phyloP scores from a whole-genome alignment of 1,140 invertebrate species.

The Sinonovacula constricta region DNA sequence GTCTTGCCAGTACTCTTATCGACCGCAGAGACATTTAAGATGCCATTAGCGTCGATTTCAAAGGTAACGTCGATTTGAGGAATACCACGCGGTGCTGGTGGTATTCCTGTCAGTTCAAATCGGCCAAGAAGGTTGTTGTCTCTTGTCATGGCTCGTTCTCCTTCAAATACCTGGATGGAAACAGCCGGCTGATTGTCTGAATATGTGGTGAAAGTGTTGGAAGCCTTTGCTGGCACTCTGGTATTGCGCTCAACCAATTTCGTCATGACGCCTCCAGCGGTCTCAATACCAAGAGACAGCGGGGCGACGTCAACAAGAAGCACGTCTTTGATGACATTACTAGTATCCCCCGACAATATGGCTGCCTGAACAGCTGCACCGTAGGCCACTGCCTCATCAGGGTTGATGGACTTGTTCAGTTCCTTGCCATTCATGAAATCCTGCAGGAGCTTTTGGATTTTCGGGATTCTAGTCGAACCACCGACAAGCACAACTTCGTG shows the following conservation, averaged over 20 bases:
- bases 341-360: too few relatives aligned
- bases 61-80: conserved; percentile 84
- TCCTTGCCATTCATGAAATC: conserved; percentile 95
- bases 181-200: too few relatives aligned
- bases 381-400: conserved; percentile 89
- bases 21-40: too few relatives aligned
- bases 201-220: conserved; percentile 76
- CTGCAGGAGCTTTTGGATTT: conserved; percentile 95
- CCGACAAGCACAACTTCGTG: conserved; percentile 98
- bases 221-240: conserved; percentile 72
- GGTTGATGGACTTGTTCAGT: too few relatives aligned
- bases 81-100: conserved; percentile 96
- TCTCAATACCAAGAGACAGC: too few relatives aligned
- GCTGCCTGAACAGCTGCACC: conserved; percentile 83
- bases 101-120: too few relatives aligned
- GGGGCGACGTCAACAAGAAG: conserved; percentile 75
- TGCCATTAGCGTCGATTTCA: too few relatives aligned
- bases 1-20: too few relatives aligned
- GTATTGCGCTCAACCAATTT: conserved; percentile 67
- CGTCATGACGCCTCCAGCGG: conserved; percentile 83
- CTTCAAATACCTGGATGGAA: too few relatives aligned
- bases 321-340: conserved; percentile 70
- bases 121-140: conserved; percentile 89
- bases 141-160: conserved; percentile 82
- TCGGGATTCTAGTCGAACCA: conserved; percentile 98